phyloP scores from a whole-genome alignment of 2,113 vertebrate species.

The Menura novaehollandiae region DNA sequence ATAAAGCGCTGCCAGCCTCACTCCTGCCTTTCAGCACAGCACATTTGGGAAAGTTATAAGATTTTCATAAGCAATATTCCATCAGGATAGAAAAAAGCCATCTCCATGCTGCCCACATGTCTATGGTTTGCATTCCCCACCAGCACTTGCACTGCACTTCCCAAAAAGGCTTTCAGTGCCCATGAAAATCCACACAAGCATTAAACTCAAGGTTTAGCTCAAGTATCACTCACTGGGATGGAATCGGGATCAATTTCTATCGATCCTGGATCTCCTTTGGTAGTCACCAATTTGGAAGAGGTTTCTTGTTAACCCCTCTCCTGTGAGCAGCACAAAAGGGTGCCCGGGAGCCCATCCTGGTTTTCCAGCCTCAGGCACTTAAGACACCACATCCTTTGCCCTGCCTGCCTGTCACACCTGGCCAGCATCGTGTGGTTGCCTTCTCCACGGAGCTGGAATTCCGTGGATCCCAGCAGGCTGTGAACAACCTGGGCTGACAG shows the following conservation, averaged over 20 bases:
- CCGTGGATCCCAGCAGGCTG: neutral
- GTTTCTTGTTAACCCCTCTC: neutral
- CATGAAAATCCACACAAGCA: neutral
- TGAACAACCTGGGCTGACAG: neutral
- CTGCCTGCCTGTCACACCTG: neutral
- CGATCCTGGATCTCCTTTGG: neutral
- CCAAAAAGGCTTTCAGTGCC: neutral
- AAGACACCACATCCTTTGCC: no score
- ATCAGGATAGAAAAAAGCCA: neutral
- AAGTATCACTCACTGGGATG: neutral
- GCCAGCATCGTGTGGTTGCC: fast-evolving
- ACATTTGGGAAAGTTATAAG: neutral
- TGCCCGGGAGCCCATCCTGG: neutral
- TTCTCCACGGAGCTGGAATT: neutral
- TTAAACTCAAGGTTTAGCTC: neutral
- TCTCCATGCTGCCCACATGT: neutral
- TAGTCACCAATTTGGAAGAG: neutral
- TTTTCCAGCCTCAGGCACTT: neutral
- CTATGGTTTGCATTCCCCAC: neutral
- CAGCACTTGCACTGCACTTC: neutral
- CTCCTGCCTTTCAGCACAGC: neutral
- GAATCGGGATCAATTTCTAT: neutral
- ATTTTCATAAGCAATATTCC: neutral
- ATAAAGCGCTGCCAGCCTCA: neutral
- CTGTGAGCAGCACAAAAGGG: neutral